Percentiles rank a stretch among this genome's conserved stretches.
These are phyloP conservation scores for Ephestia elutella DNA, from an alignment of 1,140 invertebrate species.

Conservation along the genomic window DNA sequence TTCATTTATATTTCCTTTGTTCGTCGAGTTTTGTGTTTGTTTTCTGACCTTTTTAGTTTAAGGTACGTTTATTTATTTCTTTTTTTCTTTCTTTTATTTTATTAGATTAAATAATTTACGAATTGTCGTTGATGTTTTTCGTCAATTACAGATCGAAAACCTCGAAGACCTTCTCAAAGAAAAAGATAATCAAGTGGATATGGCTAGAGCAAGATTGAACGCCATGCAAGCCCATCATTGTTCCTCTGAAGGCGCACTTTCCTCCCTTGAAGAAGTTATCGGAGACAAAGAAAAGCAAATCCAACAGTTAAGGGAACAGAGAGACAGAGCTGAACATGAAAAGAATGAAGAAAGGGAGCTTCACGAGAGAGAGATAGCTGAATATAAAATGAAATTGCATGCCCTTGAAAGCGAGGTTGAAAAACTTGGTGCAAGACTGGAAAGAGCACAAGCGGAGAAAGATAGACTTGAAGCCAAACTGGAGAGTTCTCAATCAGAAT, in stretches of 20 bases:
- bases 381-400: constrained; percentile 96
- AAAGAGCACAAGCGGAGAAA: constrained; percentile 91
- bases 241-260: constrained; percentile 92
- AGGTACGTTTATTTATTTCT: constrained; percentile 32
- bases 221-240: constrained; percentile 95
- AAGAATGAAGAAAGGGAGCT: constrained; percentile 95
- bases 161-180: constrained; percentile 97
- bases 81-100: constrained; percentile 19
- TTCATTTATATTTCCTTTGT: constrained; percentile 1
- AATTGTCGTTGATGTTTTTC: neutral
- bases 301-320: constrained; percentile 88
- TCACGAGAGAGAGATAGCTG: constrained; percentile 93
- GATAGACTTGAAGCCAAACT: constrained; percentile 92
- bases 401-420: constrained; percentile 92
- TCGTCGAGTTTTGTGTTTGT: constrained; percentile 15
- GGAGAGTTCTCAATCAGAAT: constrained; percentile 92
- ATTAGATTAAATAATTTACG: constrained; percentile 6
- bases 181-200: constrained; percentile 98
- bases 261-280: constrained; percentile 95
- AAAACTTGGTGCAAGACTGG: constrained; percentile 89
- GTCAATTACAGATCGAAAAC: constrained; percentile 90
- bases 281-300: constrained; percentile 98
- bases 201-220: constrained; percentile 90
- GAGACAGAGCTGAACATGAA: constrained; percentile 96
- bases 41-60: constrained; percentile 24